phyloP scores from a whole-genome alignment of 2,888 invertebrate genomes.

The Tricholauxania praeusta region DNA sequence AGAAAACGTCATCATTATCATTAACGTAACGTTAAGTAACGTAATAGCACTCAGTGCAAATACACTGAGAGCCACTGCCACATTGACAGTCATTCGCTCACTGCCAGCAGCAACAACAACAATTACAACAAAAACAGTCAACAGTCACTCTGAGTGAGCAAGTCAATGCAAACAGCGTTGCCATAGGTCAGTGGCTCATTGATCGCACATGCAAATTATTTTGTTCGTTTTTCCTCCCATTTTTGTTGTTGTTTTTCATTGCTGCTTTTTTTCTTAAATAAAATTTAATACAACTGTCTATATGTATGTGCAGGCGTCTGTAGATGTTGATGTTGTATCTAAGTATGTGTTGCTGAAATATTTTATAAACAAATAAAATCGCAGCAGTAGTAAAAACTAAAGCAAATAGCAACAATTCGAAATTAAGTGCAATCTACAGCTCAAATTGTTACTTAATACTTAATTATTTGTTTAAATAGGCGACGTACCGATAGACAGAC shows the following conservation, averaged over 20 bases:
- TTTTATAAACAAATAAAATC: slow-evolving; percentile 11
- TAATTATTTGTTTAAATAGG: slow-evolving; percentile 16
- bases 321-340: background rate
- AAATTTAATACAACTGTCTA: background rate
- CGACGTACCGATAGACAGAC: background rate
- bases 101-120: background rate
- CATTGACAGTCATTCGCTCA: background rate
- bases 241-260: slow-evolving; percentile 23
- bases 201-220: slow-evolving; percentile 65
- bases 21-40: background rate
- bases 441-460: slow-evolving; percentile 14
- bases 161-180: slow-evolving; percentile 57
- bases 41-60: background rate
- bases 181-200: slow-evolving; percentile 66
- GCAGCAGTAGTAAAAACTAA: background rate
- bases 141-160: slow-evolving; percentile 24
- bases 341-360: background rate
- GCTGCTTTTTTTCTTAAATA: slow-evolving; percentile 8
- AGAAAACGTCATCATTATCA: slow-evolving; percentile 20
- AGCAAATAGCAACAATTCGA: background rate
- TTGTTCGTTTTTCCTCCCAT: slow-evolving; percentile 36
- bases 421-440: background rate
- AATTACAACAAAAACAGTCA: background rate
- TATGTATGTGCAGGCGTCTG: background rate
- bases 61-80: background rate